Evolutionary conservation across 2,113 vertebrate genomes (phyloP).

Genomic region (Fregetta grallaria): DNA sequence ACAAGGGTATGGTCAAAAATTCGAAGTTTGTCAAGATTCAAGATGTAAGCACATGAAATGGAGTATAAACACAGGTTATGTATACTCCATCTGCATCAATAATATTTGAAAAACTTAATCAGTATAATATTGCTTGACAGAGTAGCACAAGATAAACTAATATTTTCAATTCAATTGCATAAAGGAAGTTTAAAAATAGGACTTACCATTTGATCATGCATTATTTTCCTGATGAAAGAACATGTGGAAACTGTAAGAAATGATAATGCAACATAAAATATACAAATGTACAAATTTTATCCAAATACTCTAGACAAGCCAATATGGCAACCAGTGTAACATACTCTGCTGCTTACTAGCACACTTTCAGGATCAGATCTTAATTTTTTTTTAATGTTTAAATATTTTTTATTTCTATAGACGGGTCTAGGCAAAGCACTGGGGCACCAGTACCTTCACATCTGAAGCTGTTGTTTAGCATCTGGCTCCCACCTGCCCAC

Average conservation of each 20-base stretch:
- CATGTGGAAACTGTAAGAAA: constrained; percentile 55
- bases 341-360: not conserved
- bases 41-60: constrained; percentile 26
- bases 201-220: constrained; percentile 36
- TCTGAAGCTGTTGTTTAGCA: constrained; percentile 13
- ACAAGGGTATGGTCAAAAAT: constrained; percentile 27
- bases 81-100: constrained; percentile 50
- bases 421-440: not conserved
- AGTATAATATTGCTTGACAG: constrained; percentile 61
- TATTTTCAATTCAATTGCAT: constrained; percentile 52
- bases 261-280: constrained; percentile 46
- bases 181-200: constrained; percentile 59
- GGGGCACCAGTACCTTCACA: not conserved
- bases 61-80: constrained; percentile 54
- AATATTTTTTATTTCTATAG: not conserved
- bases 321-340: constrained; percentile 17
- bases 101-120: constrained; percentile 55
- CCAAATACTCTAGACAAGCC: constrained; percentile 11
- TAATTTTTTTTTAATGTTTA: not conserved
- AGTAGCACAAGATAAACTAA: constrained; percentile 52
- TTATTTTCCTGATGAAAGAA: constrained; percentile 46
- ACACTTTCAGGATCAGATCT: not conserved
- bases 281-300: constrained; percentile 23
- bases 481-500: constrained; percentile 54
- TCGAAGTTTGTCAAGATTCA: constrained; percentile 32